Base-by-base conservation (phyloP, 2,888 invertebrate genomes). In the Thecophora atra region DNA sequence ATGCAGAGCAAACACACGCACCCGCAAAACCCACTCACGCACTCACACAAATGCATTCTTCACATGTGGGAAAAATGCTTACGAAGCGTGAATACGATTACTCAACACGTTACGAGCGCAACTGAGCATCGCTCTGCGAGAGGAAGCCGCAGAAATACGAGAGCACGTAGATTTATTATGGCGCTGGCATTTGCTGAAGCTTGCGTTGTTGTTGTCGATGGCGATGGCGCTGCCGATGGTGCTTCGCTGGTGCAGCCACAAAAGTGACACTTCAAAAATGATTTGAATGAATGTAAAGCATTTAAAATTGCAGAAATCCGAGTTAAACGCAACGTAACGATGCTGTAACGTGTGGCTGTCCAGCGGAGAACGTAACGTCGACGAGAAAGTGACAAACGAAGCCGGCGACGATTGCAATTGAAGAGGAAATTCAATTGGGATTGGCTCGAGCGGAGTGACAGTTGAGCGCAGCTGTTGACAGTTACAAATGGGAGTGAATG, bases 1-100 rank as follows among this genome's bases (percentile, higher is more conserved):
- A 66, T 60, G 42, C 51, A 69, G 47, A 69, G 58, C 65, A 11
- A 13, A 62, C 5, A 74, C 37, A 54, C 51, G 42, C 70, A 71
- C 70, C 63, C 66, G 70, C 63, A 63, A 64, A 28, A 37, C 62
- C 26, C 63, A n/a, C 26, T 51, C 5, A 74, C 42, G 51, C 30
- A 28, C 71, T 70, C 70, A 65, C 62, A 69, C 52, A 58, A 65
- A 30, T 37, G 30, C 70, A 62, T 24, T 19, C 66, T 42, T 24
- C 54, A 66, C 26, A 21, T 26, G 44, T 37, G 62, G 24, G 56
- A 56, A 62, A 24, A 56, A 67, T 67, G 42, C 67, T 28, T 65
- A 28, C 26, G 51, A 51, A 52, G 26, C 65, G 28, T 51, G 65
- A 65, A 28, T 52, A 52, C 65, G 65, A 65, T 65, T 65, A 51